phyloP scores from a whole-genome alignment of 1,140 invertebrate species.

The Tetramorium simillimum region DNA sequence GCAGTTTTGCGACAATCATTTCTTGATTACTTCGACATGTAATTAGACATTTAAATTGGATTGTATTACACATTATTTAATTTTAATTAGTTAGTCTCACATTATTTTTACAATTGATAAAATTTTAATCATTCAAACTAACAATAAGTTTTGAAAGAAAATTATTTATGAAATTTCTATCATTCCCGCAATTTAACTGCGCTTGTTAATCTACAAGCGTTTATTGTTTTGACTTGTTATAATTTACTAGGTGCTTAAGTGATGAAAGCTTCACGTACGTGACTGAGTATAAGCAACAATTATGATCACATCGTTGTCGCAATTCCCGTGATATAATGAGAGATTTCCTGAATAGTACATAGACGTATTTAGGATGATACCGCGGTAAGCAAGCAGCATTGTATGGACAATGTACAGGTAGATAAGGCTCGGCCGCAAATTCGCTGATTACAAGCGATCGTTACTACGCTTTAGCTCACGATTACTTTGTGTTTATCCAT shows the following conservation, averaged over 20 bases:
- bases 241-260: background rate
- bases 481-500: conserved; percentile 42
- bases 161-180: background rate
- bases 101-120: background rate
- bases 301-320: conserved; percentile 33
- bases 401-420: conserved; percentile 16
- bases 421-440: conserved; percentile 64
- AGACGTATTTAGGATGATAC: conserved; percentile 31
- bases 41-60: background rate
- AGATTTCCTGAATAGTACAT: conserved; percentile 29
- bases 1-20: background rate
- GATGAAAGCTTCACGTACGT: background rate
- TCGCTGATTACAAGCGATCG: conserved; percentile 61
- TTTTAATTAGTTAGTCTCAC: background rate
- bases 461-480: conserved; percentile 50
- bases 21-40: background rate
- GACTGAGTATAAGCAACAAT: conserved; percentile 48
- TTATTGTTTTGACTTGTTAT: background rate
- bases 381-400: background rate
- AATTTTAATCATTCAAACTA: background rate
- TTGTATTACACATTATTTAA: background rate
- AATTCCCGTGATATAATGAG: conserved; percentile 26
- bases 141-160: background rate
- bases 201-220: background rate
- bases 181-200: background rate